Evolutionary conservation across 2,797 vertebrate species (phyloP), one percentile per base, ranked within the genome.

Genomic region (Nannoperca australis): DNA sequence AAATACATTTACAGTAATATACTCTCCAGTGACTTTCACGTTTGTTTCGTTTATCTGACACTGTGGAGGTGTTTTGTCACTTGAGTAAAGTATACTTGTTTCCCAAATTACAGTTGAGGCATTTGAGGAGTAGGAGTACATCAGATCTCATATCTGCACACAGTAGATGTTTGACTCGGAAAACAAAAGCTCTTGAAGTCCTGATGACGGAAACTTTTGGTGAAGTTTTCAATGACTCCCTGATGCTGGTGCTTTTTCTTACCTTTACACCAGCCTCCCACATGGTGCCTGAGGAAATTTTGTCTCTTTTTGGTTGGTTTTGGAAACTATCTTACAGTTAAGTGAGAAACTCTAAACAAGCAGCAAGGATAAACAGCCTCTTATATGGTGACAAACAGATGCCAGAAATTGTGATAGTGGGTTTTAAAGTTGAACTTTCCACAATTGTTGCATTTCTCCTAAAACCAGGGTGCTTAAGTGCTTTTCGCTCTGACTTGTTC

Each of bases 1-100:
- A 77, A 85, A 75, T 49, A 73, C 71, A 76, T 80, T 83, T 83
- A 65, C 34, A 72, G 81, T 78, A 75, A 84, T 76, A 47, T 70
- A 54, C 60, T 70, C 59, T 81, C 49, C 58, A 40, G 60, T 30
- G 78, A 74, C 64, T 66, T 70, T 51, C 10, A 60, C 53, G 36
- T 79, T 79, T 58, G n/a, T 77, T 79, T 73, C 42, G 76, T 70
- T 75, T 42, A 30, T 64, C 36, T 69, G 59, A 65, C 45, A 65
- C 36, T 40, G 27, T 61, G 64, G 56, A 22, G 17, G 15, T 2
- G 15, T 62, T 73, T 86, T 78, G 20, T 73, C 73, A 54, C 60
- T 64, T 42, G 55, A 66, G 44, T 14, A 24, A 54, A 66, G 49
- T 49, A 49, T 1, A 15, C n/a, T 24, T 78, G 34, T 44, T 47